phyloP scores from a whole-genome alignment of 2,113 vertebrate species.

The Engystomops pustulosus region DNA sequence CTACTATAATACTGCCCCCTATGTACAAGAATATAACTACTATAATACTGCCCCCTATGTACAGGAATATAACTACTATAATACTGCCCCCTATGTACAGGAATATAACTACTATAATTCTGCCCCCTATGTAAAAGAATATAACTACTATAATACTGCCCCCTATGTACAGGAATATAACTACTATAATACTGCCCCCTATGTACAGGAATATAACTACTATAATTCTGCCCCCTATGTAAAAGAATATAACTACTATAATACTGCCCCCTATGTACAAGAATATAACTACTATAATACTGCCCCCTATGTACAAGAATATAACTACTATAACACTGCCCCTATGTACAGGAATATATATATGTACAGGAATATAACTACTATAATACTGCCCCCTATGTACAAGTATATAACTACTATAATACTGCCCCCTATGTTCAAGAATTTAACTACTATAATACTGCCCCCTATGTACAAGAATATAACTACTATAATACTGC shows the following conservation, averaged over 20 bases:
- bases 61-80: no score
- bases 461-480: background rate
- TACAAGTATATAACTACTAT: no score
- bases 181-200: background rate
- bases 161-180: no score
- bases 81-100: no score
- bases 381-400: background rate
- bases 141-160: no score
- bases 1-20: conserved; percentile 3
- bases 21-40: background rate
- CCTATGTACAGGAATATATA: background rate
- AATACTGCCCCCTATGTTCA: background rate
- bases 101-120: background rate
- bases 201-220: conserved; percentile 4
- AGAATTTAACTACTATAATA: conserved; percentile 9
- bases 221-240: background rate
- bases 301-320: no score
- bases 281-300: no score
- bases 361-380: background rate
- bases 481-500: conserved; percentile 2
- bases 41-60: no score
- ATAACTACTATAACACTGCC: no score
- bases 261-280: no score
- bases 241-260: background rate
- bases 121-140: background rate